These are phyloP conservation scores for Hyles vespertilio DNA, from an alignment of 1,140 invertebrate species.

Conservation along the genomic window DNA sequence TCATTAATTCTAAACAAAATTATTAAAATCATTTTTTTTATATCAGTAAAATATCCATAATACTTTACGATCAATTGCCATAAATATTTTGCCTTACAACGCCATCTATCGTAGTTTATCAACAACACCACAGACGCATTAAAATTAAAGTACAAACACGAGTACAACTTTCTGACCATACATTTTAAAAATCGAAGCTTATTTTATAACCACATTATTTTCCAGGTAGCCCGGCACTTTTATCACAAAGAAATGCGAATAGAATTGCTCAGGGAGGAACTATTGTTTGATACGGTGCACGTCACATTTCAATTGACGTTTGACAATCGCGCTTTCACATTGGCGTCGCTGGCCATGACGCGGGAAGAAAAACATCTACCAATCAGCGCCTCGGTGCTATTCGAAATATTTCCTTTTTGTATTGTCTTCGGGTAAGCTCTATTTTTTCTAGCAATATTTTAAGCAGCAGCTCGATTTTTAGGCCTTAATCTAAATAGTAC, in stretches of 20 bases:
- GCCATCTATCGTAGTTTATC: too few species aligned
- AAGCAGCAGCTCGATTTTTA: background rate
- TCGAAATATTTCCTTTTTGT: conserved; percentile 98
- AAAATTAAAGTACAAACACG: too few species aligned
- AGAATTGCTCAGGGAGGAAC: conserved; percentile 89
- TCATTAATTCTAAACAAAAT: too few species aligned
- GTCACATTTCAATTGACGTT: conserved; percentile 96
- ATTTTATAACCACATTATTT: conserved; percentile 15
- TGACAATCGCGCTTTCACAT: conserved; percentile 92
- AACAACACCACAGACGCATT: too few species aligned
- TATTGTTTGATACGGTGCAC: conserved; percentile 93
- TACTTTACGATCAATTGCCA: too few species aligned
- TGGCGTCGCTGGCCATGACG: conserved; percentile 87
- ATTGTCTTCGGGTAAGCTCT: conserved; percentile 91
- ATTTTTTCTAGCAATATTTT: conserved; percentile 1
- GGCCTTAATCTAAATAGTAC: too few species aligned
- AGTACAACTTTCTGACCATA: too few species aligned
- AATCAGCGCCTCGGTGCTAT: conserved; percentile 91
- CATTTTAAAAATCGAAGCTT: background rate
- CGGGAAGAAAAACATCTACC: conserved; percentile 91
- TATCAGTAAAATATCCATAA: too few species aligned
- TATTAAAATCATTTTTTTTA: too few species aligned
- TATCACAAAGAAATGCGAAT: conserved; percentile 96
- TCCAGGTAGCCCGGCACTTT: conserved; percentile 90
- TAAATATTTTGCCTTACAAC: too few species aligned